Conservation (phyloP, 2,888 invertebrate genomes). For the Autographa gamma region DNA sequence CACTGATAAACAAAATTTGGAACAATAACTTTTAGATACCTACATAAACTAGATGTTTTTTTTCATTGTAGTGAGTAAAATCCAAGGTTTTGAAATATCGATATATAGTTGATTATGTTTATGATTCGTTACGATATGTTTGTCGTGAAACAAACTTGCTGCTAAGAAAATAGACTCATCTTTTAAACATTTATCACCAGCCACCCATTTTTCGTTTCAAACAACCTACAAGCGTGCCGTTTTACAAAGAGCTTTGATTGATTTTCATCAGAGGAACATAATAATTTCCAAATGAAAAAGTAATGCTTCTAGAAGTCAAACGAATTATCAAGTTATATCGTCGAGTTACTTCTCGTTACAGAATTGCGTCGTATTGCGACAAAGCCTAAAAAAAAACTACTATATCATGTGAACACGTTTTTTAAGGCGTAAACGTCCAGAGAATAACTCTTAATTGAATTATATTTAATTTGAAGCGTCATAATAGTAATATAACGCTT, state of each 20-base stretch:
- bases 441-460: not conserved
- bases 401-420: conserved; percentile 15
- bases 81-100: not conserved
- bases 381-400: conserved; percentile 12
- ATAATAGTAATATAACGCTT: conserved; percentile 26
- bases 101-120: not conserved
- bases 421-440: not conserved
- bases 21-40: not conserved
- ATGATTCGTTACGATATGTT: not conserved
- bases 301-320: not conserved
- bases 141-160: not conserved
- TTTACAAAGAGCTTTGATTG: conserved; percentile 35
- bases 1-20: not conserved
- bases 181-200: not conserved
- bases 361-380: conserved; percentile 38
- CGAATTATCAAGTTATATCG: conserved; percentile 3
- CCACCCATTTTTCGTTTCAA: not conserved
- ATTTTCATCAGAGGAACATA: not conserved
- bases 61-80: not conserved
- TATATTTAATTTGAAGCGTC: not conserved
- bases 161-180: not conserved
- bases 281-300: not conserved
- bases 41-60: not conserved
- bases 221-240: conserved; percentile 19
- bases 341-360: conserved; percentile 17